A percentile compares a stretch with the other conserved stretches of the same genome.
Evolutionary conservation across 2,797 vertebrate genomes (phyloP).

Genomic region (Mionectes olivaceus): DNA sequence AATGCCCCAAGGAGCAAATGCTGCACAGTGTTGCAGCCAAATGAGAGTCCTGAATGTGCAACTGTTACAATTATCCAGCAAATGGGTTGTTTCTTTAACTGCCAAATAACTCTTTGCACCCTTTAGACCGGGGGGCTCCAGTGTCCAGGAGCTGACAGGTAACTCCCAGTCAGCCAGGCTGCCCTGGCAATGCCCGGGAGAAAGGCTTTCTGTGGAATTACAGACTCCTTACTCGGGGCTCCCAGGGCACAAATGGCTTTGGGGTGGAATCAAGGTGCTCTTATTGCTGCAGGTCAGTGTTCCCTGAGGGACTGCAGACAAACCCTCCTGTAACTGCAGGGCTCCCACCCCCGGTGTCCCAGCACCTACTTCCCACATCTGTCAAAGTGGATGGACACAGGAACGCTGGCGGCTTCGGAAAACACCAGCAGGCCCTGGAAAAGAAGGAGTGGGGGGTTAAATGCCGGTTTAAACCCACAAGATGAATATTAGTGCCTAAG

Average conservation of each 20-base stretch:
- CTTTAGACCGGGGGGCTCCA: neutral
- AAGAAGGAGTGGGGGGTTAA: neutral
- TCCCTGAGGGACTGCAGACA: neutral
- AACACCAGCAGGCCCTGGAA: slow-evolving; percentile 89
- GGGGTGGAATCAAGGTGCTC: neutral
- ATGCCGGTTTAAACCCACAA: neutral
- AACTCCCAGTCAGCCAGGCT: neutral
- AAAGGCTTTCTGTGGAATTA: neutral
- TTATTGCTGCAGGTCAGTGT: neutral
- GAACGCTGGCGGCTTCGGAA: slow-evolving; percentile 83
- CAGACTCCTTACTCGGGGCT: neutral
- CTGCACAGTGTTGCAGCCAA: neutral
- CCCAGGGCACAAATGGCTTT: neutral
- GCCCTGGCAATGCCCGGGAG: neutral
- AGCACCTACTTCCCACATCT: slow-evolving; percentile 86
- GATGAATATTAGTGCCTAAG: rapidly evolving
- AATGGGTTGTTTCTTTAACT: neutral
- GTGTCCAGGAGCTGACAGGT: neutral
- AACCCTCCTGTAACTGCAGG: neutral
- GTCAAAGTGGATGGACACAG: slow-evolving; percentile 85
- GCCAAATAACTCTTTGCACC: neutral
- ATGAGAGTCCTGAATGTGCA: neutral
- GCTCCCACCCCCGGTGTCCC: neutral
- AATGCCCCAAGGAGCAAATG: neutral
- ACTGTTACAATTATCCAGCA: neutral